Conservation (phyloP, 1,140 invertebrate genomes). For the Drosophila auraria region DNA sequence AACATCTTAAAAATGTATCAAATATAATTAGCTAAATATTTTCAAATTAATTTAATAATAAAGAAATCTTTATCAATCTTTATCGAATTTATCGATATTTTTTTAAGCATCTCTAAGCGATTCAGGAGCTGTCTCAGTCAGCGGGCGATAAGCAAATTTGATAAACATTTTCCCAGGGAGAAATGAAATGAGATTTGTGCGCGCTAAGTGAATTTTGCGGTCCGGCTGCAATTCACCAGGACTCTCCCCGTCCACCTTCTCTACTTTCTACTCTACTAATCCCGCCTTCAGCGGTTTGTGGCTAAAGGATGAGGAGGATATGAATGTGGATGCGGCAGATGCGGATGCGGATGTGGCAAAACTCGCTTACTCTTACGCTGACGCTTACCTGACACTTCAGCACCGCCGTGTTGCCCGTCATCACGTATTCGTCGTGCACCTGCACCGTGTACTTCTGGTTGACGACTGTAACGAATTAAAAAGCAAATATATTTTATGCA, state of each 20-base stretch:
- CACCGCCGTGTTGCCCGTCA: slow-evolving; percentile 94
- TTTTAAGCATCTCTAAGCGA: background rate
- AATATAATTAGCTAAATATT: too few species aligned
- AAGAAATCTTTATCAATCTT: background rate
- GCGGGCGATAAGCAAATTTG: slow-evolving; percentile 62
- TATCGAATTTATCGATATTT: background rate
- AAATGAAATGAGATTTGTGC: slow-evolving; percentile 59
- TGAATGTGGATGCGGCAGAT: slow-evolving; percentile 14
- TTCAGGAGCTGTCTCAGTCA: background rate
- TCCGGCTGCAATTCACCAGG: background rate
- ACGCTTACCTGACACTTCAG: slow-evolving; percentile 90
- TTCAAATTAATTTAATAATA: background rate
- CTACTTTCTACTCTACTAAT: background rate
- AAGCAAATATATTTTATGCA: slow-evolving; percentile 53
- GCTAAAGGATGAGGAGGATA: slow-evolving; percentile 18
- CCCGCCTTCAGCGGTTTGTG: background rate
- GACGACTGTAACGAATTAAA: slow-evolving; percentile 88
- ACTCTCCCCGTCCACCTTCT: background rate
- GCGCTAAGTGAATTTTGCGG: slow-evolving; percentile 64
- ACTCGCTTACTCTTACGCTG: slow-evolving; percentile 64
- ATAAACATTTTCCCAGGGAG: slow-evolving; percentile 43
- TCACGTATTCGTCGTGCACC: slow-evolving; percentile 95
- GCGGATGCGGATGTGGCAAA: slow-evolving; percentile 25
- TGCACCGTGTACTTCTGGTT: slow-evolving; percentile 94
- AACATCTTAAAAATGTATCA: background rate